These are phyloP conservation scores for Lysiphlebus fabarum DNA, from an alignment of 1,140 invertebrate genomes.

Conservation along the genomic window DNA sequence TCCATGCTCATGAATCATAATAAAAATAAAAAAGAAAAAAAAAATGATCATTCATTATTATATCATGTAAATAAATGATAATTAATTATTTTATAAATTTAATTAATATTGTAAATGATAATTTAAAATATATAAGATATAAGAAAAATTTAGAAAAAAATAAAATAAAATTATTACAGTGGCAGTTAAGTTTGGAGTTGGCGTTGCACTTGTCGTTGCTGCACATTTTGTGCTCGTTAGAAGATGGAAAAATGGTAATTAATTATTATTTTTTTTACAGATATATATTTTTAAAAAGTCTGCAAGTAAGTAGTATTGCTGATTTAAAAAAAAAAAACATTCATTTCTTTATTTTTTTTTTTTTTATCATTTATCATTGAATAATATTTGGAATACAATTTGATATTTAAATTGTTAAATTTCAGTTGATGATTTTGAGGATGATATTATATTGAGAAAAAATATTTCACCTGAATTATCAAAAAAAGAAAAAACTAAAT, in stretches of 20 bases:
- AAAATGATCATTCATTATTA: background rate
- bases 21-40: constrained; percentile 7
- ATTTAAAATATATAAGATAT: background rate
- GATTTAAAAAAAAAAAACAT: no score
- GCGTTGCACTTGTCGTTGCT: constrained; percentile 70
- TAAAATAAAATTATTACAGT: constrained; percentile 62
- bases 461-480: constrained; percentile 33
- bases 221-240: constrained; percentile 70
- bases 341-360: no score
- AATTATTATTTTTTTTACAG: background rate
- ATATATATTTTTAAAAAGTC: no score
- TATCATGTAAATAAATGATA: constrained; percentile 11
- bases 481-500: constrained; percentile 49
- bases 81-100: constrained; percentile 15
- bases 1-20: constrained; percentile 30
- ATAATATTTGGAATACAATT: no score
- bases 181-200: constrained; percentile 74
- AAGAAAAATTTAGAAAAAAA: constrained; percentile 27
- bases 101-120: constrained; percentile 2
- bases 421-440: constrained; percentile 16
- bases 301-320: no score
- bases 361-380: no score
- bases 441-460: no score
- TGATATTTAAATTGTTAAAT: no score
- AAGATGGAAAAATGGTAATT: constrained; percentile 54